Evolutionary conservation across 1,140 invertebrate species (phyloP), one percentile per base, ranked within the genome.

Genomic region (Chionoecetes opilio): DNA sequence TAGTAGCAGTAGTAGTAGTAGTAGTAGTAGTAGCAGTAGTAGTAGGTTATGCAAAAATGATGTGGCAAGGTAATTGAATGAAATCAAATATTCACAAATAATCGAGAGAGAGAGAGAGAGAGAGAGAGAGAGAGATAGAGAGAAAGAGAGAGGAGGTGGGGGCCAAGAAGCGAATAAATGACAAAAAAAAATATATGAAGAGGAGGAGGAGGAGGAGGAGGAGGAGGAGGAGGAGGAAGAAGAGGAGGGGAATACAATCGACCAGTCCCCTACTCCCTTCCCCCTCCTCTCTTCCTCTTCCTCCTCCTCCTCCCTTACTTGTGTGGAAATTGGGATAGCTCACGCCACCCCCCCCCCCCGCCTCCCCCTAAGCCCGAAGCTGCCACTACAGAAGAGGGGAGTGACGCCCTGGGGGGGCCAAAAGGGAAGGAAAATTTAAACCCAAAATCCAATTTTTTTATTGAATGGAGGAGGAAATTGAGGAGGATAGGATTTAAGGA

Each of bases 121-220:
- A 85, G 34, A 85, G 82, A 85, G 82, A 85, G 82, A 85, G 82
- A n/a, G 29, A 88, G 37, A 90, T 8, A 90, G 88, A 90, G 88
- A 41, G 34, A 90, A n/a, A 90, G 38, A 41, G 88, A 90, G 88
- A 90, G 88, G 46, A 38, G 21, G 88, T 46, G 88, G 46, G 34
- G 26, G 38, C 21, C 26, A 41, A n/a, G 29, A 38, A 38, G 38
- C 41, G 38, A 90, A 38, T 29, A n/a, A 29, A n/a, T 9, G 26
- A 41, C 8, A 89, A 32, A 38, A 26, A 90, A 38, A 90, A 26
- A 46, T 6, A 90, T 26, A 90, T 6, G 34, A 29, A 46, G 88
- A 90, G 37, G n/a, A 34, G 46, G 37, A 90, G 37, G 37, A 38
- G 26, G 9, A 87, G 31, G 37, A 38, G 37, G 85, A 87, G 85